phyloP scores from a whole-genome alignment of 1,140 invertebrate genomes.

The Panonychus citri region DNA sequence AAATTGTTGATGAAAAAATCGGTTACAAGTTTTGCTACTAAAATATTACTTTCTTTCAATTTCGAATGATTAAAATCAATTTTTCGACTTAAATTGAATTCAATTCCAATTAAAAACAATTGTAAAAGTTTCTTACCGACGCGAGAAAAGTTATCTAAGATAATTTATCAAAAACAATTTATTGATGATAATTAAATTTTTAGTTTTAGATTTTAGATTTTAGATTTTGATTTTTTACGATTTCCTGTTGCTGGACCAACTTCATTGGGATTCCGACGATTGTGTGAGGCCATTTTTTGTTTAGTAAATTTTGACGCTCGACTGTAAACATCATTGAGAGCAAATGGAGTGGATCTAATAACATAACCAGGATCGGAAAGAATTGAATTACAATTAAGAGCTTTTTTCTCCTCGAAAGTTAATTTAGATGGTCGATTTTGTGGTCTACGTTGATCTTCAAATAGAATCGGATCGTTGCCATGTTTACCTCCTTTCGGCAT shows the following conservation, averaged over 20 bases:
- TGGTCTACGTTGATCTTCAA: slow-evolving; percentile 60
- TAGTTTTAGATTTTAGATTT: too few relatives aligned
- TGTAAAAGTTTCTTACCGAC: too few relatives aligned
- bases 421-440: slow-evolving; percentile 53
- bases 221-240: slow-evolving; percentile 9
- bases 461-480: slow-evolving; percentile 61
- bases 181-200: too few relatives aligned
- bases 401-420: slow-evolving; percentile 47
- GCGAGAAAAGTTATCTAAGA: too few relatives aligned
- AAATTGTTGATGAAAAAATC: too few relatives aligned
- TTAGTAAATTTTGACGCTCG: slow-evolving; percentile 51
- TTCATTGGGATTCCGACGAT: slow-evolving; percentile 65
- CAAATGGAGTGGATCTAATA: slow-evolving; percentile 27
- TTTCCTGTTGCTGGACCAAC: slow-evolving; percentile 22
- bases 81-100: too few relatives aligned
- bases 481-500: slow-evolving; percentile 74
- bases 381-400: slow-evolving; percentile 13
- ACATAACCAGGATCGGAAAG: slow-evolving; percentile 66
- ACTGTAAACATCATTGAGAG: slow-evolving; percentile 61
- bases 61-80: too few relatives aligned
- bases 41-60: too few relatives aligned
- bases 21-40: too few relatives aligned
- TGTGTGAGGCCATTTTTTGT: slow-evolving; percentile 24
- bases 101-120: too few relatives aligned
- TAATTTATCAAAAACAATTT: too few relatives aligned